A percentile compares a stretch with the other conserved stretches of the same genome.
Evolutionary conservation across 2,888 invertebrate species (phyloP).

Genomic region (Ptychoptera contaminata): DNA sequence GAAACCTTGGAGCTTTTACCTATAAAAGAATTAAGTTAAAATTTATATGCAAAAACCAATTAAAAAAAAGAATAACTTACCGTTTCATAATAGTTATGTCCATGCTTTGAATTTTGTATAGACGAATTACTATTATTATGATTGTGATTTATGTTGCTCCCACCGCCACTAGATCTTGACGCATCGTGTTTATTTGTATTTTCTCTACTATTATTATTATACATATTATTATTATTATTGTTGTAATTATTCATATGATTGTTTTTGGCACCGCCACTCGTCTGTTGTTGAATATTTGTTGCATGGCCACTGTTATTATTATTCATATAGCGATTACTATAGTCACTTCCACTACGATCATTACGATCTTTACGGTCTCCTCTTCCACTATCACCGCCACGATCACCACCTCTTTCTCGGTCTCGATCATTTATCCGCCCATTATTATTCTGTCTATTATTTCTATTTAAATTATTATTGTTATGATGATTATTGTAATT

Average conservation of each 20-base stretch:
- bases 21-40: too few relatives aligned
- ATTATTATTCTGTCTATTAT: background rate
- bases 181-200: conserved; percentile 1
- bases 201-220: conserved; percentile 1
- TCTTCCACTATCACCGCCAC: background rate
- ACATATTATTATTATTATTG: conserved; percentile 1
- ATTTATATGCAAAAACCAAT: too few relatives aligned
- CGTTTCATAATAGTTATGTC: too few relatives aligned
- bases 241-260: conserved; percentile 1
- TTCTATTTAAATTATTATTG: background rate
- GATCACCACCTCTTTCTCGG: background rate
- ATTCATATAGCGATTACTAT: background rate
- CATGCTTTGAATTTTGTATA: background rate
- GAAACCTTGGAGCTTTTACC: too few relatives aligned
- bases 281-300: background rate
- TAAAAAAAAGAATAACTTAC: too few relatives aligned
- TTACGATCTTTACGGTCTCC: background rate
- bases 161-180: too few relatives aligned
- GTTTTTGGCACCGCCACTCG: background rate
- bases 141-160: conserved; percentile 1
- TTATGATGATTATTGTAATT: conserved; percentile 2
- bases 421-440: background rate
- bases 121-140: background rate
- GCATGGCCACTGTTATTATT: background rate
- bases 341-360: background rate